Base-by-base conservation (phyloP, 2,888 invertebrate genomes). In the Caenorhabditis afra region DNA sequence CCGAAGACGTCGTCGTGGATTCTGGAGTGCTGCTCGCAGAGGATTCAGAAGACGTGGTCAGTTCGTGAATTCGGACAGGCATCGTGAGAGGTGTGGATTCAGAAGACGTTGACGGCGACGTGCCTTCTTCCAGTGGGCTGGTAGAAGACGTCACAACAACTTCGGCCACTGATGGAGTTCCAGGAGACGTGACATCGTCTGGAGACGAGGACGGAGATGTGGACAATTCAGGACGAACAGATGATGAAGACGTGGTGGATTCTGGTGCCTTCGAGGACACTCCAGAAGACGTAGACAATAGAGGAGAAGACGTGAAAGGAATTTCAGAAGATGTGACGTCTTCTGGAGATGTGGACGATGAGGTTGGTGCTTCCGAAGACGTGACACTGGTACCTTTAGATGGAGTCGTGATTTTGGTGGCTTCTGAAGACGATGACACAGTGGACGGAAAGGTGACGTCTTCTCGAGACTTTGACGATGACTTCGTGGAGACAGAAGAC, bases 51-150 rank as follows among this genome's bases (percentile, higher is more conserved):
- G 49, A 37, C 23, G 68, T 59, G n/a, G 62, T 64, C 37, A 55
- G 45, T 16, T 70, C 70, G 8, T 71, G 71, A 22, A 62, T 62
- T 62, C 62, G 37, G 49, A 62, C 68, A 37, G 68, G 61, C 10
- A 68, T 50, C 4, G 68, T 68, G 44, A 68, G 68, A 22, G 59
- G 35, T 1, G 75, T 67, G 11, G 45, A 4, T 49, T 20, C 14
- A 37, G 66, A 22, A 2, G 55, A 14, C 20, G 52, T 18, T 8
- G 41, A 14, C 7, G 23, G 11, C 1, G 61, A 47, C 8, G 65
- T 16, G 22, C 2, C 22, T 44, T 65, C 55, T 65, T 50, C 50
- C n/a, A 52, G 20, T 14, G 64, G 64, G 4, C 37, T 35, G 12
- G 23, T n/a, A 22, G 57, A 22, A 39, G 57, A 39, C 41, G 59